Conservation (phyloP, 2,888 invertebrate genomes). For the Sesia apiformis region DNA sequence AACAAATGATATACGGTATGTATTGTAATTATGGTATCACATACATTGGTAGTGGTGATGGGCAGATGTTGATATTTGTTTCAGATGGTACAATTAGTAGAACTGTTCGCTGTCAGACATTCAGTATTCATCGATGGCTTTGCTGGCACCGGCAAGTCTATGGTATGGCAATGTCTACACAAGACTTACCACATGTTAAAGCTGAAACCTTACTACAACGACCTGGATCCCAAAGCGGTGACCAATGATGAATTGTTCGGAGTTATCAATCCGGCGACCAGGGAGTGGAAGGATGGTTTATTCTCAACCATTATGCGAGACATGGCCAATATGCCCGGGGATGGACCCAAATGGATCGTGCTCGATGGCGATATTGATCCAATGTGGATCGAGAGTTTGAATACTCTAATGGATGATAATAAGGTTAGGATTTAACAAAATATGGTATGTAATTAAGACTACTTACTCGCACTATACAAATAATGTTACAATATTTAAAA, state of each 20-base stretch:
- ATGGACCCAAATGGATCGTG: slow-evolving; percentile 95
- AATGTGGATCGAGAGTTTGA: slow-evolving; percentile 98
- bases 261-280: slow-evolving; percentile 92
- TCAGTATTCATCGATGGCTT: slow-evolving; percentile 92
- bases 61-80: slow-evolving; percentile 4
- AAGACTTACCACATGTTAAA: slow-evolving; percentile 88
- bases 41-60: background rate
- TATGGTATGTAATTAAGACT: too few species aligned
- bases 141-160: slow-evolving; percentile 93
- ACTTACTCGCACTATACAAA: too few species aligned
- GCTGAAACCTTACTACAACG: slow-evolving; percentile 87
- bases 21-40: background rate
- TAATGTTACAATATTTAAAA: too few species aligned
- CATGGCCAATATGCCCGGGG: slow-evolving; percentile 90
- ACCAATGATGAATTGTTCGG: slow-evolving; percentile 97
- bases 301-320: slow-evolving; percentile 95
- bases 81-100: slow-evolving; percentile 92
- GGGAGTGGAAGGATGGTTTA: slow-evolving; percentile 95
- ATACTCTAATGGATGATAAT: slow-evolving; percentile 98
- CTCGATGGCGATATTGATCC: slow-evolving; percentile 97
- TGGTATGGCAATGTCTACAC: slow-evolving; percentile 93
- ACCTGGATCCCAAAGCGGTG: slow-evolving; percentile 96
- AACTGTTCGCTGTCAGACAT: slow-evolving; percentile 93
- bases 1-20: background rate
- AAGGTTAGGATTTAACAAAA: slow-evolving; percentile 71